These are phyloP conservation scores for Dipus sagitta DNA, from an alignment of 2,797 vertebrate genomes.

Conservation along the genomic window DNA sequence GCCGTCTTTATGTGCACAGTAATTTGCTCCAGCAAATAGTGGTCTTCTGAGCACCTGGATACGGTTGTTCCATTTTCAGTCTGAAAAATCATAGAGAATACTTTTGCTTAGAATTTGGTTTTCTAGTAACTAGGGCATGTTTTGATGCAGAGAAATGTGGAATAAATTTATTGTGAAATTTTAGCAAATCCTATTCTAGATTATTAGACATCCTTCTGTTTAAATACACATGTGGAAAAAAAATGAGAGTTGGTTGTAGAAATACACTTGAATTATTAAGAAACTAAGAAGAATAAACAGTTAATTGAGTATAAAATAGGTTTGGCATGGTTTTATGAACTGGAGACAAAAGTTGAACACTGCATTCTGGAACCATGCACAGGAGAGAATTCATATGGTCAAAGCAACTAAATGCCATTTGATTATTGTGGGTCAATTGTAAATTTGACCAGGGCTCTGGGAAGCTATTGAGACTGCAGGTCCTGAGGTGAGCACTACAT, in stretches of 20 bases:
- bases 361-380: background rate
- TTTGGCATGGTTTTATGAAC: conserved; percentile 59
- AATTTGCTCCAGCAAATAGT: background rate
- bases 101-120: conserved; percentile 29
- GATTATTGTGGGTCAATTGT: background rate
- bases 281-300: conserved; percentile 61
- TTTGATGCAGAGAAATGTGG: conserved; percentile 2
- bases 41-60: background rate
- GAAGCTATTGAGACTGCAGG: background rate
- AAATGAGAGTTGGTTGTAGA: conserved; percentile 21
- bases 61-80: background rate
- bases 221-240: background rate
- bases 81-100: conserved; percentile 14
- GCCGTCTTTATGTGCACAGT: background rate
- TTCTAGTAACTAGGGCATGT: background rate
- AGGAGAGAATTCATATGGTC: background rate
- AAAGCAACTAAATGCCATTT: background rate
- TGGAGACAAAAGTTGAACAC: conserved; percentile 54
- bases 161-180: conserved; percentile 44
- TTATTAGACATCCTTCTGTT: background rate
- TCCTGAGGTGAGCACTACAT: no score
- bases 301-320: conserved; percentile 74
- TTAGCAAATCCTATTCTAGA: conserved; percentile 56
- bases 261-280: conserved; percentile 14
- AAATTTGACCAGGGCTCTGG: background rate